Evolutionary conservation across 1,140 invertebrate species (phyloP), one percentile per base, ranked within the genome.

Genomic region (Drosophila burlai): DNA sequence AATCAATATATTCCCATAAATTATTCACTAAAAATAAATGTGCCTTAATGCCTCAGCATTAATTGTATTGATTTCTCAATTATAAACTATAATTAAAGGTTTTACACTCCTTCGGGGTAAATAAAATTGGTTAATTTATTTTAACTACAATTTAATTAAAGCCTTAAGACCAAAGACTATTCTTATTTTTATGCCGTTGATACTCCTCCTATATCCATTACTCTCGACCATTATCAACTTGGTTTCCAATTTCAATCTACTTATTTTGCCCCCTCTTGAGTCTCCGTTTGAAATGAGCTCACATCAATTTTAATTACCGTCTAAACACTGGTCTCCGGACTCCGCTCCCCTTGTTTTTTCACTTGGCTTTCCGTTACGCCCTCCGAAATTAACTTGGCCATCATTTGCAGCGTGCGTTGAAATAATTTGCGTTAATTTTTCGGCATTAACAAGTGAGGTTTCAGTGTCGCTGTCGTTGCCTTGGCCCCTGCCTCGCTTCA

Each of bases 371-470:
- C 38, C 43, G 57, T 43, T 31, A 76, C 72, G 58, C 66, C 74
- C 62, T 42, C 36, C 18, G 46, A 34, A 49, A 67, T 82, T 81
- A 71, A 61, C 72, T 58, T 58, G 59, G 75, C 68, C 74, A 76
- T 83, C 81, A 61, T 58, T 80, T 83, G 81, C 80, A 86, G 69
- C 54, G 43, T 75, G 61, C 67, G 84, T 74, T 85, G 83, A 80
- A 79, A 86, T 85, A 85, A 85, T 86, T 86, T 76, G 79, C 75
- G 65, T 85, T 59, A 76, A 76, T 76, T 80, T 83, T 83, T 79
- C 18, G 66, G 60, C 47, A 69, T 79, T 69, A 73, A 65, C 66
- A 71, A 81, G 81, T 75, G 31, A 68, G 21, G 42, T 52, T 62
- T 75, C 71, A 59, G 46, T 34, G 58, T 49, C 21, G 21, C 54